Evolutionary conservation across 2,888 invertebrate species (phyloP).

Genomic region (Clanis bilineata): DNA sequence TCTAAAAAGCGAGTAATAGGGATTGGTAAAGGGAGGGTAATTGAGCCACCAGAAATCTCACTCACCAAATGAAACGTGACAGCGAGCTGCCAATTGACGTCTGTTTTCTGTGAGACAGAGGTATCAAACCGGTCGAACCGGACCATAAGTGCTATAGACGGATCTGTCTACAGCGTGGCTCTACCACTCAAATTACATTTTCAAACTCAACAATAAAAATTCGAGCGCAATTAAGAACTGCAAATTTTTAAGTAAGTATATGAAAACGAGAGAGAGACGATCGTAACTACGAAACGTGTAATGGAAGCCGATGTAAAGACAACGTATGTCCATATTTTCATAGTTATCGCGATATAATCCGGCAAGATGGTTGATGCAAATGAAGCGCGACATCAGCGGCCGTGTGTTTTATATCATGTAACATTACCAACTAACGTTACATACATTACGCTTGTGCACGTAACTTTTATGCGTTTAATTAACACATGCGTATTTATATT

Average conservation of each 20-base stretch:
- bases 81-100: too few species aligned
- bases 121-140: too few species aligned
- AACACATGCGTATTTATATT: neutral
- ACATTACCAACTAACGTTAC: neutral
- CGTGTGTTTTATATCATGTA: neutral
- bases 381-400: neutral
- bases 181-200: too few species aligned
- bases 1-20: too few species aligned
- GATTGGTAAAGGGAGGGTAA: too few species aligned
- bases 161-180: too few species aligned
- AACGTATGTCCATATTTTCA: slow-evolving; percentile 45
- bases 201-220: too few species aligned
- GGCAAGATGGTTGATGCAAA: neutral
- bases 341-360: slow-evolving; percentile 27
- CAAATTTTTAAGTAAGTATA: slow-evolving; percentile 36
- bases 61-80: too few species aligned
- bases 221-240: too few species aligned
- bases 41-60: too few species aligned
- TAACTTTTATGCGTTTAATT: neutral
- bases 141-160: too few species aligned
- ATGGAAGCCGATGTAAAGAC: slow-evolving; percentile 29
- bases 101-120: too few species aligned
- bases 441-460: neutral
- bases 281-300: neutral
- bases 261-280: slow-evolving; percentile 56